Evolutionary conservation across 2,888 invertebrate species (phyloP).

Genomic region (Agrochola macilenta): DNA sequence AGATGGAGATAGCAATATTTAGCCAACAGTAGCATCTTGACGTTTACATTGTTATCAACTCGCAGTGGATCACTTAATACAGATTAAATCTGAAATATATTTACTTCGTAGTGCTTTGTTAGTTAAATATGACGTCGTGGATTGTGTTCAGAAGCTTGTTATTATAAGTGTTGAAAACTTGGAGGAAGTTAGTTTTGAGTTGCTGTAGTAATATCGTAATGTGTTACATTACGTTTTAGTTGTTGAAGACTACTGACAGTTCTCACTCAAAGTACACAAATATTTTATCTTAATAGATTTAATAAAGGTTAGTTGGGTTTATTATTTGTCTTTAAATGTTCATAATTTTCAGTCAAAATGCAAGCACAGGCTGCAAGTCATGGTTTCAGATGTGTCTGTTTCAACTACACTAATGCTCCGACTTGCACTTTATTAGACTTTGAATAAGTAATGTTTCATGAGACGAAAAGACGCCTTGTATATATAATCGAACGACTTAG

Average conservation of each 20-base stretch:
- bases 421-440: background rate
- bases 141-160: slow-evolving; percentile 39
- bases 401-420: background rate
- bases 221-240: background rate
- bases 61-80: slow-evolving; percentile 57
- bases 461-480: background rate
- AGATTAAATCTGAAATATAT: slow-evolving; percentile 62
- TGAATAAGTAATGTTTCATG: slow-evolving; percentile 8
- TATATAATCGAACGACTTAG: background rate
- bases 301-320: background rate
- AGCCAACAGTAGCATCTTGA: slow-evolving; percentile 50
- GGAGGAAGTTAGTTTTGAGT: background rate
- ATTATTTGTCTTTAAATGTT: background rate
- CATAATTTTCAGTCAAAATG: background rate
- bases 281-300: background rate
- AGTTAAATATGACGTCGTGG: slow-evolving; percentile 44
- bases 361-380: background rate
- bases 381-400: background rate
- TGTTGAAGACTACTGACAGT: background rate
- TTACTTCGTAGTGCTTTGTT: slow-evolving; percentile 54
- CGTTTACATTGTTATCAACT: slow-evolving; percentile 59
- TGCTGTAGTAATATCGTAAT: background rate
- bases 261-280: background rate
- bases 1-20: slow-evolving; percentile 40
- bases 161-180: slow-evolving; percentile 25